These are phyloP conservation scores for Bufo bufo DNA, from an alignment of 2,113 vertebrate genomes.

Conservation along the genomic window DNA sequence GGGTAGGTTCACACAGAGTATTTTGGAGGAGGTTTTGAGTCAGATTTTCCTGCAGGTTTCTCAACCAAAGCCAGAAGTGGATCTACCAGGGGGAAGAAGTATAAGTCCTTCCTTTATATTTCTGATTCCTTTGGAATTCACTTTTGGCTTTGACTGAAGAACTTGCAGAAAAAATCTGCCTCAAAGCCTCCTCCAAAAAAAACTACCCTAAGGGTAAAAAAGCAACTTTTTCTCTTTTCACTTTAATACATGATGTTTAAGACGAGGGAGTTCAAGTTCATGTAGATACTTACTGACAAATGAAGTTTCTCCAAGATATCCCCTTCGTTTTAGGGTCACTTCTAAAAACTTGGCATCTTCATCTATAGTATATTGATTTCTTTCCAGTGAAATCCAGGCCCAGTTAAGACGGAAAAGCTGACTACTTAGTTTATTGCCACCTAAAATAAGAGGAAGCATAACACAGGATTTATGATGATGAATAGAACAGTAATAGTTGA, in stretches of 20 bases:
- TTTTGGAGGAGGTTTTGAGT: too few relatives aligned
- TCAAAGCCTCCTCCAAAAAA: too few relatives aligned
- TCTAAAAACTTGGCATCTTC: slow-evolving; percentile 82
- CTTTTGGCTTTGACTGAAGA: too few relatives aligned
- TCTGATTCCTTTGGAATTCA: too few relatives aligned
- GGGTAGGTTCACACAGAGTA: too few relatives aligned
- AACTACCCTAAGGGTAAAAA: too few relatives aligned
- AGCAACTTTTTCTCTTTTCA: too few relatives aligned
- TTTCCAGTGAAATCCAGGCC: slow-evolving; percentile 88
- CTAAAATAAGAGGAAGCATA: slow-evolving; percentile 63
- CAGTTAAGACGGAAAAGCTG: slow-evolving; percentile 83
- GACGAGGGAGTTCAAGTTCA: not conserved
- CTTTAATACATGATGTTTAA: not conserved
- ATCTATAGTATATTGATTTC: slow-evolving; percentile 77
- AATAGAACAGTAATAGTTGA: not conserved
- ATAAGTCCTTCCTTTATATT: too few relatives aligned
- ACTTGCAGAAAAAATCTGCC: too few relatives aligned
- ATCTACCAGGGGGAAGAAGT: too few relatives aligned
- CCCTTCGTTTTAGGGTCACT: slow-evolving; percentile 77
- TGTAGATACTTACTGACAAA: slow-evolving; percentile 80
- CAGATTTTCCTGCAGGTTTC: too few relatives aligned
- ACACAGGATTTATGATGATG: not conserved
- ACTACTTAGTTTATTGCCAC: slow-evolving; percentile 77
- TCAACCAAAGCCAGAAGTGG: too few relatives aligned
- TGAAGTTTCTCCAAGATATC: slow-evolving; percentile 81